Percentiles rank a stretch among this genome's conserved stretches.
These are phyloP conservation scores for Corythornis madagascariensis DNA, from an alignment of 2,113 vertebrate species.

Conservation along the genomic window DNA sequence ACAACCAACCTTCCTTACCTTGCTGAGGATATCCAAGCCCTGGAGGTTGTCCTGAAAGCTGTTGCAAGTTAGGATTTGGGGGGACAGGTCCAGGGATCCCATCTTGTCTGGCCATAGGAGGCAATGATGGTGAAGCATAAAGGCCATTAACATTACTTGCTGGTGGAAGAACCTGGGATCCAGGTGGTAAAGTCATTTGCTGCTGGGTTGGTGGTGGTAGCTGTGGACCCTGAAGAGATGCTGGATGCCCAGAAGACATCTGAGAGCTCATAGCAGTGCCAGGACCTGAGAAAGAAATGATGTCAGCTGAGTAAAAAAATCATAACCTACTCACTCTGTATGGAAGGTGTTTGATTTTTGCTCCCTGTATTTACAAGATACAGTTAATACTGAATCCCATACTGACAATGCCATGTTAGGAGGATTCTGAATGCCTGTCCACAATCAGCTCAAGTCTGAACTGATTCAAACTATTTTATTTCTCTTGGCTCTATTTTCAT, in stretches of 20 bases:
- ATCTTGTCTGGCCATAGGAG: constrained; percentile 65
- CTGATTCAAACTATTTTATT: background rate
- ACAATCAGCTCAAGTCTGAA: background rate
- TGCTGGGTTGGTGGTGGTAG: constrained; percentile 65
- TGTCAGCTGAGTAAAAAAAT: background rate
- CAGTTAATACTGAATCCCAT: accelerated
- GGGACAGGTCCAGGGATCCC: constrained; percentile 75
- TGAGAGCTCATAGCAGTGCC: constrained; percentile 52
- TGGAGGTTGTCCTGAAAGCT: constrained; percentile 73
- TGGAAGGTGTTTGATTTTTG: background rate
- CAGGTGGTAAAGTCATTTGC: constrained; percentile 65
- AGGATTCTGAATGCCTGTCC: background rate
- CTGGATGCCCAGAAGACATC: constrained; percentile 49
- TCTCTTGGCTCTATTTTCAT: background rate
- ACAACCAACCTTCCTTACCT: constrained; percentile 71
- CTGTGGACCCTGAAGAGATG: constrained; percentile 71
- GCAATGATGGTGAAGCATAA: constrained; percentile 47
- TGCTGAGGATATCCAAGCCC: constrained; percentile 83
- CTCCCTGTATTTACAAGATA: background rate
- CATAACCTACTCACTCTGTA: background rate
- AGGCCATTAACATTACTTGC: constrained; percentile 71
- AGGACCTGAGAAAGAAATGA: constrained; percentile 64
- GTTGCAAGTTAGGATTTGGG: constrained; percentile 73
- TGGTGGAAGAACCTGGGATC: constrained; percentile 74
- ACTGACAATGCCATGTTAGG: background rate